A percentile compares a stretch with the other conserved stretches of the same genome.
These are phyloP conservation scores for Rhinogobio ventralis DNA, from an alignment of 2,797 vertebrate genomes.

Conservation along the genomic window DNA sequence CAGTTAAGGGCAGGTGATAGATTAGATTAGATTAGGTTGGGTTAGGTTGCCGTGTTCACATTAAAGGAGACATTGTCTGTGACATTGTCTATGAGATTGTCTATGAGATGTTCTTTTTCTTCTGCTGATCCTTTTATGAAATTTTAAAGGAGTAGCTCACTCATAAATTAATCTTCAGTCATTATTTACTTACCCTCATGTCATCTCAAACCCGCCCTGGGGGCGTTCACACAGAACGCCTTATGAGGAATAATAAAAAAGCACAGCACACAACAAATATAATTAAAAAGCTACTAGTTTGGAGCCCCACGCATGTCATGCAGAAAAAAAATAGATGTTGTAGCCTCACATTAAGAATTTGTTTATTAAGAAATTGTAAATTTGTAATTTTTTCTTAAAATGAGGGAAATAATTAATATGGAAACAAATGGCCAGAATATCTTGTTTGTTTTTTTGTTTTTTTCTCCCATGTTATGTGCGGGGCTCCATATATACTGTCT, in stretches of 20 bases:
- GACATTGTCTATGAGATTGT: neutral
- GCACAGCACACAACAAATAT: neutral
- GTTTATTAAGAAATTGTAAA: too few species aligned
- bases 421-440: neutral
- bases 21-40: slow-evolving; percentile 11
- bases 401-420: neutral
- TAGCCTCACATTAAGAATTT: neutral
- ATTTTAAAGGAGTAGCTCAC: slow-evolving; percentile 29
- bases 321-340: neutral
- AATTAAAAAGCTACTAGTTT: neutral
- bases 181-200: neutral
- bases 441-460: neutral
- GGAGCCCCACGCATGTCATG: neutral
- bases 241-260: neutral
- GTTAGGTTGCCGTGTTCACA: neutral
- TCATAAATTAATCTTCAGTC: slow-evolving; percentile 10
- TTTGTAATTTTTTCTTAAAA: neutral
- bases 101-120: neutral
- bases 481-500: too few species aligned
- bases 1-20: slow-evolving; percentile 30
- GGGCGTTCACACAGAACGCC: neutral
- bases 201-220: neutral
- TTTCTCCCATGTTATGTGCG: too few species aligned
- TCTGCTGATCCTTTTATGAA: slow-evolving; percentile 5
- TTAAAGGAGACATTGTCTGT: neutral